Conservation (phyloP, 2,113 vertebrate genomes). For the Scopus umbretta region DNA sequence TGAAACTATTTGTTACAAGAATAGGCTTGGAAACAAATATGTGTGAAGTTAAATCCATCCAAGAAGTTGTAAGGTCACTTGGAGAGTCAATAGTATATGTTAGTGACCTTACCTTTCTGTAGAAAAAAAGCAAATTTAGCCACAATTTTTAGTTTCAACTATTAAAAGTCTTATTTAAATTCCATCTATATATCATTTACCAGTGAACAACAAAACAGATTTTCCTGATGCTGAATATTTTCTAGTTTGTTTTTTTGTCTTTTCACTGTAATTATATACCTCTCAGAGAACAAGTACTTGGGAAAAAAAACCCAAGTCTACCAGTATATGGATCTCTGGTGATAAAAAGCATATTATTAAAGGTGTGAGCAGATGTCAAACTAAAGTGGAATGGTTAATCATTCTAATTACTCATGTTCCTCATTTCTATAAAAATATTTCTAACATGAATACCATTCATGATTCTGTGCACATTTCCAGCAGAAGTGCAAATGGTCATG, state of each 20-base stretch:
- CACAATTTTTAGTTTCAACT: not conserved
- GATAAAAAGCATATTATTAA: not conserved
- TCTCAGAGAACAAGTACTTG: not conserved
- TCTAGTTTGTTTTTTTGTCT: not conserved
- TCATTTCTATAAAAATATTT: conserved; percentile 7
- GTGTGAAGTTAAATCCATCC: not conserved
- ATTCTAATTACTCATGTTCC: not conserved
- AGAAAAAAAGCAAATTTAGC: not conserved
- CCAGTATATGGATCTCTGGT: not conserved
- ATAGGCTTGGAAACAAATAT: not conserved
- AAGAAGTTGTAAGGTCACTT: not conserved
- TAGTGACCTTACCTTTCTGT: not conserved
- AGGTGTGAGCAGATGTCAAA: not conserved
- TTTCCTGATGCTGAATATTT: not conserved
- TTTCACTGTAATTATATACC: not conserved
- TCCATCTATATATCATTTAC: not conserved
- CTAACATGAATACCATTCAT: not conserved
- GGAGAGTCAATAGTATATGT: not conserved
- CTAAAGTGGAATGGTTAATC: not conserved
- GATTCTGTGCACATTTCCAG: not conserved
- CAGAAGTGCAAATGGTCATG: not conserved
- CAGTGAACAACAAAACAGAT: not conserved
- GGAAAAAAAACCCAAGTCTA: rapidly evolving
- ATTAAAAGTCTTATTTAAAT: not conserved
- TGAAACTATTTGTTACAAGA: not conserved